Conservation (phyloP, 2,888 invertebrate species). For the Eilema griseolum region DNA sequence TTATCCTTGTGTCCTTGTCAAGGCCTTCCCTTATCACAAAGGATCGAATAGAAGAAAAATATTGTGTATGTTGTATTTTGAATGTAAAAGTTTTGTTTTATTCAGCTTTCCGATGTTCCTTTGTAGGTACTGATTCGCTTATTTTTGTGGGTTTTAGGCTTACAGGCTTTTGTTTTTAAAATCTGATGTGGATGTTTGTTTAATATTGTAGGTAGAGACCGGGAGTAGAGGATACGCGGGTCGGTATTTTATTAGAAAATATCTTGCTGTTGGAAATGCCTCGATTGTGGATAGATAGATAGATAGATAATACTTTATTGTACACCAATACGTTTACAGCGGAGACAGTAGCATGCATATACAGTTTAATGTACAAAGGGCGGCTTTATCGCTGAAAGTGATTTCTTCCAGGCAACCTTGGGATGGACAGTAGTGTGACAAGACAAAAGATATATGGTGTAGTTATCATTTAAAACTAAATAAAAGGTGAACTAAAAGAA, state of each 20-base stretch:
- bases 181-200: background rate
- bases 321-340: too few species aligned
- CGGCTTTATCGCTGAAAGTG: too few species aligned
- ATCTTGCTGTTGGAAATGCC: background rate
- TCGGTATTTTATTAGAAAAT: background rate
- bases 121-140: background rate
- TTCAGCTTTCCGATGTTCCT: constrained; percentile 3
- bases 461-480: too few species aligned
- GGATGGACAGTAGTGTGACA: too few species aligned
- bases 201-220: background rate
- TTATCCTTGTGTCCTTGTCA: constrained; percentile 22
- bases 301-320: too few species aligned
- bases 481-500: too few species aligned
- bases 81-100: constrained; percentile 11
- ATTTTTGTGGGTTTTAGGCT: background rate
- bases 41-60: constrained; percentile 22
- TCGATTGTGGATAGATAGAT: too few species aligned
- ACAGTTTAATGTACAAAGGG: too few species aligned
- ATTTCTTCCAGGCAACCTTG: too few species aligned
- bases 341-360: too few species aligned
- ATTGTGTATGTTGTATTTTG: constrained; percentile 21
- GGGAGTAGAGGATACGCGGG: background rate
- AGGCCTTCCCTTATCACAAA: constrained; percentile 17
- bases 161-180: constrained; percentile 2
- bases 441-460: too few species aligned